Percentiles rank a stretch among this genome's conserved stretches.
These are phyloP conservation scores for Calliopsis andreniformis DNA, from an alignment of 1,140 invertebrate genomes.

Conservation along the genomic window DNA sequence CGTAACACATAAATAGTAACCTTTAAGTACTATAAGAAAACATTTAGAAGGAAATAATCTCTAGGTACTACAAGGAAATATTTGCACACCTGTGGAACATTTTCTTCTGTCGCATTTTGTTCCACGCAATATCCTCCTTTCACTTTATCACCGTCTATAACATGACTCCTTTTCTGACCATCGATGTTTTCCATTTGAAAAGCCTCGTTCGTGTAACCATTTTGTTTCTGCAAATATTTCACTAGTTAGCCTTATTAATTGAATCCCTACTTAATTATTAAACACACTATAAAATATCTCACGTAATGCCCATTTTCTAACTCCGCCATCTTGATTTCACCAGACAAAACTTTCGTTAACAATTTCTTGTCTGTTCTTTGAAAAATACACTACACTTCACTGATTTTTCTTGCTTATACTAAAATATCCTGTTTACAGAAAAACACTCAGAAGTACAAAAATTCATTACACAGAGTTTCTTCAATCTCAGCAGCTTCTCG, in stretches of 20 bases:
- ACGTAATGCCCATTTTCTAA: slow-evolving; percentile 41
- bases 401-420: too few relatives aligned
- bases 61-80: too few relatives aligned
- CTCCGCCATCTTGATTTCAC: slow-evolving; percentile 7
- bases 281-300: slow-evolving; percentile 19
- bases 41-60: too few relatives aligned
- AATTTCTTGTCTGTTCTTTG: too few relatives aligned
- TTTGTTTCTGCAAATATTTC: slow-evolving; percentile 43
- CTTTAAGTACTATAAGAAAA: too few relatives aligned
- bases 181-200: slow-evolving; percentile 53
- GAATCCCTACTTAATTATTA: neutral
- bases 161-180: neutral
- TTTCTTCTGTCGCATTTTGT: neutral
- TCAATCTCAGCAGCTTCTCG: too few relatives aligned
- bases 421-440: too few relatives aligned
- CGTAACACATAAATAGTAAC: too few relatives aligned
- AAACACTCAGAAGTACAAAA: too few relatives aligned
- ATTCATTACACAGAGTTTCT: too few relatives aligned
- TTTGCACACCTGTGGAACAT: neutral
- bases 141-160: neutral
- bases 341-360: too few relatives aligned
- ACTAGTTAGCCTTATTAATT: neutral
- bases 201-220: slow-evolving; percentile 60
- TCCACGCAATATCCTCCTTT: neutral
- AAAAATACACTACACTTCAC: too few relatives aligned